Evolutionary conservation across 2,113 vertebrate genomes (phyloP).

Genomic region (Notiomystis cincta): DNA sequence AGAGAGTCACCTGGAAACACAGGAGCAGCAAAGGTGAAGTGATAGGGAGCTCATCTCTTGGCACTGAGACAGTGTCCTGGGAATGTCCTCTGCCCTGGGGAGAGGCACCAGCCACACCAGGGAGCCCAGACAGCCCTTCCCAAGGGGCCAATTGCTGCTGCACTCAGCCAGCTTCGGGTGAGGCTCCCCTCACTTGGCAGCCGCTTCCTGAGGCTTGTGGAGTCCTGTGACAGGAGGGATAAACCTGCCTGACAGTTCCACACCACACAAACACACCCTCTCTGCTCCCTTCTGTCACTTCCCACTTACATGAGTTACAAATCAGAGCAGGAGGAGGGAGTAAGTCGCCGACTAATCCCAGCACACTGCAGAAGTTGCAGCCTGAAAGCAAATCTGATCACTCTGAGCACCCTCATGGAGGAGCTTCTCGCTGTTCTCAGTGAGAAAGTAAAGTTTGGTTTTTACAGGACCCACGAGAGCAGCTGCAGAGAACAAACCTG

Average conservation of each 20-base stretch:
- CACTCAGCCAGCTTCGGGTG: fast-evolving
- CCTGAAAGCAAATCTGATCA: background rate
- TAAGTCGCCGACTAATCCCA: background rate
- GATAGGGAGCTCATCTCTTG: background rate
- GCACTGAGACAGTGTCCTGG: background rate
- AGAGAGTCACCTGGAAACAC: constrained; percentile 84
- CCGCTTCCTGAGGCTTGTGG: background rate
- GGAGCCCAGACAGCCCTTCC: background rate
- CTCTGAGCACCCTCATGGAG: fast-evolving
- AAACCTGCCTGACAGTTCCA: background rate
- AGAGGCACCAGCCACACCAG: background rate
- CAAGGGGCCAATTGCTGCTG: background rate
- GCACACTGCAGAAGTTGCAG: background rate
- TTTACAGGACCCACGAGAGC: background rate
- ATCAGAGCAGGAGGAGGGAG: constrained; percentile 23
- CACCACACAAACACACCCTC: background rate
- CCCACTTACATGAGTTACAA: background rate
- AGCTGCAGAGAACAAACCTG: background rate
- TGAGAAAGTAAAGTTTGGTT: background rate
- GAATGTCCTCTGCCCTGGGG: background rate
- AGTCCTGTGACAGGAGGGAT: background rate
- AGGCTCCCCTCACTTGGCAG: background rate
- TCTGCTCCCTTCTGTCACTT: background rate
- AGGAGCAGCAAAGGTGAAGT: background rate
- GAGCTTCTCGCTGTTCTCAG: background rate